A percentile compares a stretch with the other conserved stretches of the same genome.
Evolutionary conservation across 2,797 vertebrate species (phyloP).

Genomic region (Onychomys leucogaster): DNA sequence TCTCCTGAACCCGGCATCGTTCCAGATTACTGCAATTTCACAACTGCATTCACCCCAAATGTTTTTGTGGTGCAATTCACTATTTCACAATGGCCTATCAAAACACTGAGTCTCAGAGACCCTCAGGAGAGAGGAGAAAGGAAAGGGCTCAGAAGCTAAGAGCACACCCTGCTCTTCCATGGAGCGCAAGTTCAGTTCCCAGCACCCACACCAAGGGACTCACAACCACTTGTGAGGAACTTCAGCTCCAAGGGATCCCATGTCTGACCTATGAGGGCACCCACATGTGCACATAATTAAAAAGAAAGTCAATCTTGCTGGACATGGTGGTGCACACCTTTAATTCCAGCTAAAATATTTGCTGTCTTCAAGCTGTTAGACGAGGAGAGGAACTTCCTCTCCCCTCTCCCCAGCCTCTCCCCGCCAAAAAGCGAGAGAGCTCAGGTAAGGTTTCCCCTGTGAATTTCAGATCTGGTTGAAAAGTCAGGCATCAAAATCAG

Average conservation of each 20-base stretch:
- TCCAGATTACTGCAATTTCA: not conserved
- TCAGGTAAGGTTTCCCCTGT: not conserved
- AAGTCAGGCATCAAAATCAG: conserved; percentile 21
- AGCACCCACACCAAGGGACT: not conserved
- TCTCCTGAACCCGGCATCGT: not conserved
- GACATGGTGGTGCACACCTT: not conserved
- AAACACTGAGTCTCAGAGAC: not conserved
- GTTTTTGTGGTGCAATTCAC: not conserved
- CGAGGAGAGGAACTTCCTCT: not conserved
- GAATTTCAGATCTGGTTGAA: not conserved
- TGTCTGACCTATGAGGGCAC: not conserved
- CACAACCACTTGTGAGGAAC: not conserved
- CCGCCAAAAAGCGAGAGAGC: fast-evolving
- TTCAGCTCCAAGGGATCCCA: not conserved
- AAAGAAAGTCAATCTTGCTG: not conserved
- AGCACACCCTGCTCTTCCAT: not conserved
- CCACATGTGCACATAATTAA: not conserved
- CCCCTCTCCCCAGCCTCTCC: not conserved
- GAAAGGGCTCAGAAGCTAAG: not conserved
- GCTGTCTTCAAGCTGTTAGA: not conserved
- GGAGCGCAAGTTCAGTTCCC: not conserved
- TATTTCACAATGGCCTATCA: not conserved
- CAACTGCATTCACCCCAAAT: not conserved
- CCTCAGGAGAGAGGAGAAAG: not conserved
- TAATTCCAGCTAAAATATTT: not conserved